A percentile compares a stretch with the other conserved stretches of the same genome.
These are phyloP conservation scores for Sula dactylatra DNA, from an alignment of 2,113 vertebrate species.

Conservation along the genomic window DNA sequence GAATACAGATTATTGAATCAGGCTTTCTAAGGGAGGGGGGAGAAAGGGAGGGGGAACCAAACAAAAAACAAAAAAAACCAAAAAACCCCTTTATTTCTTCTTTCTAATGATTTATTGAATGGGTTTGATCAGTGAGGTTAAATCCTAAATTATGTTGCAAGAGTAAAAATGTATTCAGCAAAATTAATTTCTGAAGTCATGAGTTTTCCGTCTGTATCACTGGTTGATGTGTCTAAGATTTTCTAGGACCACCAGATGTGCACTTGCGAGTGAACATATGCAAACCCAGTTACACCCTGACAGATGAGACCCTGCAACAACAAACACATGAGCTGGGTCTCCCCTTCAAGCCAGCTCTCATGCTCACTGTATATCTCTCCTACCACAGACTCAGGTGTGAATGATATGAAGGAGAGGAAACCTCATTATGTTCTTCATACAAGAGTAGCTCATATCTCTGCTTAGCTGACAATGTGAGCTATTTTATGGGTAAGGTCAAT, in stretches of 20 bases:
- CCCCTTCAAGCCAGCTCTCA: not conserved
- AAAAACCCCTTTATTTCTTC: not conserved
- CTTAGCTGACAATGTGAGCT: not conserved
- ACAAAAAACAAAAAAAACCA: not conserved
- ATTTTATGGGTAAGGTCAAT: not conserved
- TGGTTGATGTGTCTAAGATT: not conserved
- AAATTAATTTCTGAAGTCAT: not conserved
- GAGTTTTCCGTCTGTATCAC: not conserved
- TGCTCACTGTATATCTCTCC: not conserved
- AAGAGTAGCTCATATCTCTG: not conserved
- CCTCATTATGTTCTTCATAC: not conserved
- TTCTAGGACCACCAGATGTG: not conserved
- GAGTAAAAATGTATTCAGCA: not conserved
- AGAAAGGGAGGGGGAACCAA: no score
- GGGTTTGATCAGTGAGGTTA: not conserved
- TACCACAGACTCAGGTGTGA: not conserved
- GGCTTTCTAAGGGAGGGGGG: not conserved
- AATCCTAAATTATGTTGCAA: not conserved
- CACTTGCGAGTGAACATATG: rapidly evolving
- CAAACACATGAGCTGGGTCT: not conserved
- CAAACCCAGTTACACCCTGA: not conserved
- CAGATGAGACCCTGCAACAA: not conserved
- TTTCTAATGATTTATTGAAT: not conserved
- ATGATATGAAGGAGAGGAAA: not conserved
- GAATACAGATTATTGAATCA: not conserved